phyloP scores from a whole-genome alignment of 2,888 invertebrate species.

The Odontocolon sp. region DNA sequence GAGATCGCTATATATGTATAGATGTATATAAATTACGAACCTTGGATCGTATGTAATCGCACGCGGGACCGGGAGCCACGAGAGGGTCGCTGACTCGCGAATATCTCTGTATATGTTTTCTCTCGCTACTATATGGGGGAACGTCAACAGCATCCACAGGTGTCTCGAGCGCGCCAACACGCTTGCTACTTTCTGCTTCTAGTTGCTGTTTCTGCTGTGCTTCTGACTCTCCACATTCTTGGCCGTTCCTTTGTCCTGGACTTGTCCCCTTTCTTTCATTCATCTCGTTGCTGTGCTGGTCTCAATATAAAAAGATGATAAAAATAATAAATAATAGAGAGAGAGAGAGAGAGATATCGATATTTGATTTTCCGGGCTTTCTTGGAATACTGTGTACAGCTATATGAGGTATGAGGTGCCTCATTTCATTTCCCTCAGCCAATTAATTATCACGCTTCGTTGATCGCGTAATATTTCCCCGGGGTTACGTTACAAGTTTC shows the following conservation, averaged over 20 bases:
- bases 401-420: too few relatives aligned
- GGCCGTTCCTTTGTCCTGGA: slow-evolving; percentile 27
- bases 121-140: slow-evolving; percentile 5
- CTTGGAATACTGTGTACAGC: too few relatives aligned
- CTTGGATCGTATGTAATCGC: too few relatives aligned
- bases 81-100: slow-evolving; percentile 52
- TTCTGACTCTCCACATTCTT: slow-evolving; percentile 20
- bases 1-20: neutral
- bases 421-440: slow-evolving; percentile 58
- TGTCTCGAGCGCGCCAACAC: slow-evolving; percentile 29
- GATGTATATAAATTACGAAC: slow-evolving; percentile 10
- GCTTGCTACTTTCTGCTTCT: slow-evolving; percentile 5
- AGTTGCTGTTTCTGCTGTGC: neutral
- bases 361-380: too few relatives aligned
- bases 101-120: slow-evolving; percentile 7
- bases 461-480: slow-evolving; percentile 58
- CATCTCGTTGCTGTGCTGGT: neutral
- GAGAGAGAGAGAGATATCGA: too few relatives aligned
- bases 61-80: too few relatives aligned
- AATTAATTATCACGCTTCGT: slow-evolving; percentile 64
- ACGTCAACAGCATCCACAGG: slow-evolving; percentile 29
- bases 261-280: neutral
- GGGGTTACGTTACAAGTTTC: slow-evolving; percentile 38
- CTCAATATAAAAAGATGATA: too few relatives aligned
- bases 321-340: too few relatives aligned